A percentile compares a stretch with the other conserved stretches of the same genome.
These are phyloP conservation scores for Muschampia plurimacula DNA, from an alignment of 2,888 invertebrate species.

Conservation along the genomic window DNA sequence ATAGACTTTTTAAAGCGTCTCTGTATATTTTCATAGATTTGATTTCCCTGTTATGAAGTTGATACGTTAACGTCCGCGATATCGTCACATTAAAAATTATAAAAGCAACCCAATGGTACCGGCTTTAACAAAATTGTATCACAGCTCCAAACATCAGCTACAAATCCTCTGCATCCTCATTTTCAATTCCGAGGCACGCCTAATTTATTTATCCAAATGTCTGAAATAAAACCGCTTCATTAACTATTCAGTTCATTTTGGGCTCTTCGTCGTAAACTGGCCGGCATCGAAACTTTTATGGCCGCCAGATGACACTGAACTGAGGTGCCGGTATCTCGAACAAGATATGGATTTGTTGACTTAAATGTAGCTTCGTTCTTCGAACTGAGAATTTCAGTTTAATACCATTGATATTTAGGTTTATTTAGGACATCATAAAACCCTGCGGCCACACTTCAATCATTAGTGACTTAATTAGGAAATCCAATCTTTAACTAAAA, in stretches of 20 bases:
- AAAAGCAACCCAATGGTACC: no score
- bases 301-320: constrained; percentile 27
- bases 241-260: constrained; percentile 32
- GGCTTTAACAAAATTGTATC: not conserved
- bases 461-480: no score
- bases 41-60: no score
- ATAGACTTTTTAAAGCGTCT: no score
- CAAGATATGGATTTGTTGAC: constrained; percentile 8
- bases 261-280: constrained; percentile 25
- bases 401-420: no score
- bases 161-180: not conserved
- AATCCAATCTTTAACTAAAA: no score
- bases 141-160: not conserved
- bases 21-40: no score
- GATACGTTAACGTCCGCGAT: no score
- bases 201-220: constrained; percentile 39
- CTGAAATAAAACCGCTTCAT: constrained; percentile 37
- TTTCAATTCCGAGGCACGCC: not conserved
- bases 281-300: constrained; percentile 24
- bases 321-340: constrained; percentile 6
- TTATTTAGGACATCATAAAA: no score
- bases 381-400: not conserved
- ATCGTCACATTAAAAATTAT: no score
- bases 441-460: no score
- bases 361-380: not conserved